Conservation (phyloP, 1,140 invertebrate species). For the Apis laboriosa region DNA sequence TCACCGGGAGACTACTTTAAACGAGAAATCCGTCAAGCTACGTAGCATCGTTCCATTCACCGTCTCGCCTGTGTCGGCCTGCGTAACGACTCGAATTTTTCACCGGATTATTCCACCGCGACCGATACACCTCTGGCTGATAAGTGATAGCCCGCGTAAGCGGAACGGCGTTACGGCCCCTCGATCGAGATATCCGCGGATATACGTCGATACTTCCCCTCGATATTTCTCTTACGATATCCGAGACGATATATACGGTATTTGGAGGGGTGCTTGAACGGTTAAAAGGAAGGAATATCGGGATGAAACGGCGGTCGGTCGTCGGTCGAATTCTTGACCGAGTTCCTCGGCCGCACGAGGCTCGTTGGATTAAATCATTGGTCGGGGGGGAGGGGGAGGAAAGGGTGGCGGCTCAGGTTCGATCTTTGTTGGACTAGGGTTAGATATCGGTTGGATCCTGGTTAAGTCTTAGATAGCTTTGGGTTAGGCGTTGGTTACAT, state of each 20-base stretch:
- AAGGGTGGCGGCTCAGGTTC: neutral
- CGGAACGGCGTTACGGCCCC: too few species aligned
- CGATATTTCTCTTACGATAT: too few species aligned
- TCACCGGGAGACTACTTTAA: constrained; percentile 41
- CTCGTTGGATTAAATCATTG: constrained; percentile 24
- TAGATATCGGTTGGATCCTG: constrained; percentile 32
- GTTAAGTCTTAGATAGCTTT: constrained; percentile 53
- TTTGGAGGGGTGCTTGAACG: too few species aligned
- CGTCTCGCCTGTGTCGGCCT: constrained; percentile 21
- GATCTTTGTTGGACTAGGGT: constrained; percentile 43
- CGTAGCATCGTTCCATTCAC: constrained; percentile 22
- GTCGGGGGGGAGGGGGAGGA: neutral
- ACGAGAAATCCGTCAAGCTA: constrained; percentile 34
- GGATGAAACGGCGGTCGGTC: neutral
- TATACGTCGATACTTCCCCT: too few species aligned
- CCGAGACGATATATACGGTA: too few species aligned
- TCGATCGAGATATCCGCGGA: too few species aligned
- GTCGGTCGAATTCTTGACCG: neutral
- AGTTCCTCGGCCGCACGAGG: neutral
- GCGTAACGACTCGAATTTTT: constrained; percentile 53
- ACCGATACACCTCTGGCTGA: too few species aligned
- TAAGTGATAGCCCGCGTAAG: too few species aligned
- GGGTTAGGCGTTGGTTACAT: constrained; percentile 45
- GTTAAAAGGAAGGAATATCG: neutral
- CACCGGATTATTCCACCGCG: neutral